A percentile compares a stretch with the other conserved stretches of the same genome.
Conservation (phyloP, 2,797 vertebrate species). For the Karalla daura region DNA sequence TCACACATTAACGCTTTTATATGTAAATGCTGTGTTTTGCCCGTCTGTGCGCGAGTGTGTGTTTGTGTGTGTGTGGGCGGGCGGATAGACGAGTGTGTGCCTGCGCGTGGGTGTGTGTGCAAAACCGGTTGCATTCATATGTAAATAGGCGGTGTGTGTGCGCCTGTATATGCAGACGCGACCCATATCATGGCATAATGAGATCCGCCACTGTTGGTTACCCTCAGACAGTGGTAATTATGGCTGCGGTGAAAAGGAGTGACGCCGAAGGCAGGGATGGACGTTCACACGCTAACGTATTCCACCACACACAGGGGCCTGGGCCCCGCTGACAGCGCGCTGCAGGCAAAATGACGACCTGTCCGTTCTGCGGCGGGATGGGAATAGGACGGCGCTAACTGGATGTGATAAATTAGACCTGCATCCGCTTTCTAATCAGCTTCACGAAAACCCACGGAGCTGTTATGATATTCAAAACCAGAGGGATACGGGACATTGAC, state of each 20-base stretch:
- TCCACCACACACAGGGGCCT: slow-evolving; percentile 55
- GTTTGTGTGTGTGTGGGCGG: slow-evolving; percentile 42
- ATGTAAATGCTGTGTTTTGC: slow-evolving; percentile 69
- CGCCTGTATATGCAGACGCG: slow-evolving; percentile 74
- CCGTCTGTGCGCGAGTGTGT: slow-evolving; percentile 36
- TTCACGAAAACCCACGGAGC: slow-evolving; percentile 57
- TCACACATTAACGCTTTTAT: slow-evolving; percentile 76
- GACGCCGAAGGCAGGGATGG: slow-evolving; percentile 73
- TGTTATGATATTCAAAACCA: slow-evolving; percentile 35
- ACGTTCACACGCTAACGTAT: slow-evolving; percentile 57
- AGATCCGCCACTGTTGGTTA: slow-evolving; percentile 86
- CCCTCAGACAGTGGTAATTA: slow-evolving; percentile 83
- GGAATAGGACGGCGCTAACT: slow-evolving; percentile 57
- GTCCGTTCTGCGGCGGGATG: slow-evolving; percentile 55
- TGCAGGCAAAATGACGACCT: slow-evolving; percentile 61
- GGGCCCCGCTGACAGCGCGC: slow-evolving; percentile 54
- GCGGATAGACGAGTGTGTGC: slow-evolving; percentile 39
- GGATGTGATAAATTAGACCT: slow-evolving; percentile 70
- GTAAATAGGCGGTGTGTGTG: slow-evolving; percentile 71
- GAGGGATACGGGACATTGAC: slow-evolving; percentile 7
- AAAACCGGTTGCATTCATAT: slow-evolving; percentile 78
- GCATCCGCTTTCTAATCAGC: slow-evolving; percentile 63
- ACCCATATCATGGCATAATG: slow-evolving; percentile 84
- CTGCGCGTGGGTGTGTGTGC: slow-evolving; percentile 42
- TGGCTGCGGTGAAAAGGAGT: slow-evolving; percentile 71